phyloP scores from a whole-genome alignment of 1,140 invertebrate species.

The Tribolium castaneum region DNA sequence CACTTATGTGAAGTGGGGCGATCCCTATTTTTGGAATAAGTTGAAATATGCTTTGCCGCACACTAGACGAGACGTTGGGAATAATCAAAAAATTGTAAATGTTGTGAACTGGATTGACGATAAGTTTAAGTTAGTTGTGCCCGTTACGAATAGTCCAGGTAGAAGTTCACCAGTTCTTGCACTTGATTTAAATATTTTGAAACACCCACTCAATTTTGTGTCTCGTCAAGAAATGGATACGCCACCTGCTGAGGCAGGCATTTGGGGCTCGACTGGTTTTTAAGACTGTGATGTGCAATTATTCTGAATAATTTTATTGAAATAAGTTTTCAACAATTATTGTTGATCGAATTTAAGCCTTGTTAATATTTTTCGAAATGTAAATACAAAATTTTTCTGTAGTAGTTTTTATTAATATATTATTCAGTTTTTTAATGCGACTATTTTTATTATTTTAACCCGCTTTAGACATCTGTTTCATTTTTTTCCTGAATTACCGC shows the following conservation, averaged over 20 bases:
- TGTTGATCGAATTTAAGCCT: no score
- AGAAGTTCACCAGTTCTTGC: conserved; percentile 34
- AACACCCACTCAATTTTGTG: conserved; percentile 36
- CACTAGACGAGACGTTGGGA: neutral
- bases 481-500: no score
- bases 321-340: no score
- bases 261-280: neutral
- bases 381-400: no score
- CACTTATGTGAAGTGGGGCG: conserved; percentile 88
- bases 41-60: conserved; percentile 71
- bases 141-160: neutral
- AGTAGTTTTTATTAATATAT: no score
- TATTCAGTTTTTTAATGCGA: no score
- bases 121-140: conserved; percentile 24
- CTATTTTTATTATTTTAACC: no score
- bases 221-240: neutral
- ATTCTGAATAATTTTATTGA: neutral
- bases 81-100: conserved; percentile 8
- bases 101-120: conserved; percentile 11
- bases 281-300: neutral
- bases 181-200: conserved; percentile 8
- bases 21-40: conserved; percentile 89
- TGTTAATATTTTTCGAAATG: no score
- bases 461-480: no score
- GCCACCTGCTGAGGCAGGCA: neutral